Base-by-base conservation (phyloP, 2,888 invertebrate species). In the Dynastes tityus region DNA sequence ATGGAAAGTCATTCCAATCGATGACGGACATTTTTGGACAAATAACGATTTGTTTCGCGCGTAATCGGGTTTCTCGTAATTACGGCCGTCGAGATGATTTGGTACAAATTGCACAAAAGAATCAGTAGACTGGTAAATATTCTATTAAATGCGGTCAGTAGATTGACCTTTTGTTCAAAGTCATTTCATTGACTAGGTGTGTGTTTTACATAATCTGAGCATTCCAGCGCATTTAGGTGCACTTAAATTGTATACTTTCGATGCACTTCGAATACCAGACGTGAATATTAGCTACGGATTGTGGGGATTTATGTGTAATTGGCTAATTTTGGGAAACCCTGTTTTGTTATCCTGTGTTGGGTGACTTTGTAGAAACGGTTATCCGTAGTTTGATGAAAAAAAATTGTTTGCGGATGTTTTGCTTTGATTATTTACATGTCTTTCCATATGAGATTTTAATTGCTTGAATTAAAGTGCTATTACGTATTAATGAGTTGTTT, bases 161-260 rank as follows among this genome's bases (percentile, higher is more conserved):
- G 71, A 71, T 55, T 58, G 58, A 71, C 71, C 71, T 71, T 71
- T 71, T 71, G 40, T 71, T 71, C 71, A 71, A 71, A 71, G 71
- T 71, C 71, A 71, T 71, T 71, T 71, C 71, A 71, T 71, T 71
- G 71, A 71, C 71, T 71, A 55, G 71, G 55, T 55, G 55, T 9
- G 11, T 58, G 32, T 27, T 55, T 55, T 55, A 27, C 55, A 55
- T 55, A 55, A 70, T 53, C 53, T 55, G 53, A 53, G 70, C 53
- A 71, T 71, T 71, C 32, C 5, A n/a, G n/a, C 16, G 55, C 29
- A 16, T 55, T 71, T 37, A 32, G 13, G 29, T 53, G 70, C 55
- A 70, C 53, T 29, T 53, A 55, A 22, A 2, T 22, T 22, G 16
- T 11, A 55, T 22, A 55, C n/a, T 3, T 32, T 37, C 32, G n/a